A percentile compares a stretch with the other conserved stretches of the same genome.
Conservation (phyloP, 2,113 vertebrate species). For the Nycticebus coucang region DNA sequence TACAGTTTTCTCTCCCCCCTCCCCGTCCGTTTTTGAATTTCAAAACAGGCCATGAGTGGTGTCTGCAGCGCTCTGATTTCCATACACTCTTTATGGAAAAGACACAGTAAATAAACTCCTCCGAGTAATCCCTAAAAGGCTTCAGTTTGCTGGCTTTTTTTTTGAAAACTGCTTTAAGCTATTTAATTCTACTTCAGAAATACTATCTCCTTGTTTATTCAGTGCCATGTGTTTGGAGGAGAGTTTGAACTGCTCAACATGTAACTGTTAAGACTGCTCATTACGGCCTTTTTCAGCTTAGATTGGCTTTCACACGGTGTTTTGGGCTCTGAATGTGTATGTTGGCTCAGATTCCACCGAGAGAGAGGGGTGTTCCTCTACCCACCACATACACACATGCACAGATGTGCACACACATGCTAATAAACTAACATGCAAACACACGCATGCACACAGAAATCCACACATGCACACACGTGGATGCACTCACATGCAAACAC, state of each 20-base stretch:
- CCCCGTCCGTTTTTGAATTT: conserved; percentile 94
- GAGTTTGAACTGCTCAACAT: conserved; percentile 87
- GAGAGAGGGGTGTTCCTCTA: conserved; percentile 26
- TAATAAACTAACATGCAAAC: not conserved
- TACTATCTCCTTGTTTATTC: conserved; percentile 94
- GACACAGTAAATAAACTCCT: conserved; percentile 98
- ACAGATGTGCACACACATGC: not conserved
- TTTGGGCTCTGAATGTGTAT: conserved; percentile 72
- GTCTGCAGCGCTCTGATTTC: conserved; percentile 97
- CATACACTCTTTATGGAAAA: conserved; percentile 96
- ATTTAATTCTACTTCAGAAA: conserved; percentile 98
- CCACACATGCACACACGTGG: too few relatives aligned
- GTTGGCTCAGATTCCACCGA: conserved; percentile 68
- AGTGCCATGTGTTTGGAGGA: conserved; percentile 87
- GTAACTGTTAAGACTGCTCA: conserved; percentile 86
- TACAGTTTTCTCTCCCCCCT: conserved; percentile 90
- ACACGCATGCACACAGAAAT: not conserved
- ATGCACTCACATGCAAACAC: too few relatives aligned
- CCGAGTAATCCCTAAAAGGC: conserved; percentile 97
- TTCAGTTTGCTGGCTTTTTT: conserved; percentile 86
- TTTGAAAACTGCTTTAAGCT: conserved; percentile 94
- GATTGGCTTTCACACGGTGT: conserved; percentile 76
- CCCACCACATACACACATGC: not conserved
- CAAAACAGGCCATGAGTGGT: conserved; percentile 96
- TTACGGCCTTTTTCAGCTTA: conserved; percentile 72